Conservation (phyloP, 1,140 invertebrate genomes). For the Mizuhopecten yessoensis region DNA sequence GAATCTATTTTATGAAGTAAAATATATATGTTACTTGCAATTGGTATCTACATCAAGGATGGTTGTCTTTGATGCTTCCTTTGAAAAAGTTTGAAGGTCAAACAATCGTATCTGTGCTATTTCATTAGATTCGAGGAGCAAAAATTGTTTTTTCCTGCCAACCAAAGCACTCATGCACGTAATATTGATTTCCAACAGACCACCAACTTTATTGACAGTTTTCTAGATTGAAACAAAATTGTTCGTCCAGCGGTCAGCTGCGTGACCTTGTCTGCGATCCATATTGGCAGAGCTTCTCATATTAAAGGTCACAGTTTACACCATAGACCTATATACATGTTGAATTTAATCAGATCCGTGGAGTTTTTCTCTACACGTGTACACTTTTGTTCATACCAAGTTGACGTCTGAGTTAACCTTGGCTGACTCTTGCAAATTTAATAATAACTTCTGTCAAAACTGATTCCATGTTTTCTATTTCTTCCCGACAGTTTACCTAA, state of each 20-base stretch:
- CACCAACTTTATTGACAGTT: not conserved
- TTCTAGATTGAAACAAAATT: not conserved
- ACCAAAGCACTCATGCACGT: not conserved
- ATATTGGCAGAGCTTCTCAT: not conserved
- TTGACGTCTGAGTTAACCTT: not conserved
- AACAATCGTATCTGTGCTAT: not conserved
- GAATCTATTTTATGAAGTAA: no score
- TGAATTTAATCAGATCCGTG: not conserved
- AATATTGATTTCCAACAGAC: not conserved
- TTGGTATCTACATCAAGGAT: no score
- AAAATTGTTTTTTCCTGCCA: not conserved
- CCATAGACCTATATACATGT: not conserved
- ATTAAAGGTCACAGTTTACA: not conserved
- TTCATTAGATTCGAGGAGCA: not conserved
- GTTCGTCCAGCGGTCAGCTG: not conserved
- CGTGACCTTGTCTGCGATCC: not conserved
- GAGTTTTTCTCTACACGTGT: not conserved
- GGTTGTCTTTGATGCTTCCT: not conserved
- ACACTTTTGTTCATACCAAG: not conserved
- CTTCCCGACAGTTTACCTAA: slow-evolving; percentile 77
- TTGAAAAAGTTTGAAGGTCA: slow-evolving; percentile 13
- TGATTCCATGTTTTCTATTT: not conserved
- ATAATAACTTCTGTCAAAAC: slow-evolving; percentile 13
- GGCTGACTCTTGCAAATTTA: not conserved
- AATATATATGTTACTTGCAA: no score